Evolutionary conservation across 2,113 vertebrate species (phyloP).

Genomic region (Pavo muticus): DNA sequence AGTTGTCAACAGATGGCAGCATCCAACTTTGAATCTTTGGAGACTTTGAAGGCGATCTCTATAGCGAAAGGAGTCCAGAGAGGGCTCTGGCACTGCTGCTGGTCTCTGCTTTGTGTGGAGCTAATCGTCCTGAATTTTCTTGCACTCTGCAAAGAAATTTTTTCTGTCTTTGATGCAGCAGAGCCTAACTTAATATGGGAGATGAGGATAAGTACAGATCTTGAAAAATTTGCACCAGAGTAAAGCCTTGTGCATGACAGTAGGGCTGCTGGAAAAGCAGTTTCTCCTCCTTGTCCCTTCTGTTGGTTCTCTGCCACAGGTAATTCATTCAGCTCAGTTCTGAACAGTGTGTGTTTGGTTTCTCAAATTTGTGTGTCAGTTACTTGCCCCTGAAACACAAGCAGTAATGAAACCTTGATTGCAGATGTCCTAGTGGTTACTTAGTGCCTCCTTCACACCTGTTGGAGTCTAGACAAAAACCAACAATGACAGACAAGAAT

Average conservation of each 20-base stretch:
- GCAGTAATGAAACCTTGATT: not conserved
- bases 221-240: not conserved
- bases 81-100: not conserved
- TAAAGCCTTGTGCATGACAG: not conserved
- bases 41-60: fast-evolving
- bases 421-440: not conserved
- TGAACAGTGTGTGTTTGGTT: not conserved
- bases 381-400: not conserved
- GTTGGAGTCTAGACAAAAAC: not conserved
- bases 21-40: fast-evolving
- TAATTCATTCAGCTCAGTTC: not conserved
- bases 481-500: not conserved
- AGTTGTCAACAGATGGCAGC: constrained; percentile 25
- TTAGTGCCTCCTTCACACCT: not conserved
- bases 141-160: not conserved
- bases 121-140: fast-evolving
- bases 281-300: not conserved
- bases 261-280: not conserved
- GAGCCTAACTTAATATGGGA: not conserved
- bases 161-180: not conserved
- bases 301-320: not conserved
- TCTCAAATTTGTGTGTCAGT: not conserved
- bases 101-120: not conserved
- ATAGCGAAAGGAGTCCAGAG: not conserved
- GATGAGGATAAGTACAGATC: not conserved